These are phyloP conservation scores for Takifugu rubripes DNA, from an alignment of 2,797 vertebrate species.

Conservation along the genomic window DNA sequence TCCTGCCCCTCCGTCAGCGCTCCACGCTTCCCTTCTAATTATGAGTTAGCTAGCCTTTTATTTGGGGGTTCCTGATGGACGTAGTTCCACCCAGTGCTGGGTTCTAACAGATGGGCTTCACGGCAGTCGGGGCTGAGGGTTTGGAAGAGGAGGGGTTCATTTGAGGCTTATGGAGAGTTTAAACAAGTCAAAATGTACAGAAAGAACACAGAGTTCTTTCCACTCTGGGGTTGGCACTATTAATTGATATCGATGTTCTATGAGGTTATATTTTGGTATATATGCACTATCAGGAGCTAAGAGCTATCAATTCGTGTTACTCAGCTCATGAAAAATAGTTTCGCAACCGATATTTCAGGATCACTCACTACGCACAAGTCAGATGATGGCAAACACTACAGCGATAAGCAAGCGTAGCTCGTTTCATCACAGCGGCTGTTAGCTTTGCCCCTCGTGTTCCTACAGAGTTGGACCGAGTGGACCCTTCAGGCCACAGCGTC, in stretches of 20 bases:
- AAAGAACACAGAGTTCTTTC: constrained; percentile 13
- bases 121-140: constrained; percentile 39
- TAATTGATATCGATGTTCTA: not conserved
- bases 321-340: no score
- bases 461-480: no score
- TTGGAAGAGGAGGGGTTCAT: constrained; percentile 25
- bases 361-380: no score
- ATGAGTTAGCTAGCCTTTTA: constrained; percentile 64
- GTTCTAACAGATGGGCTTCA: constrained; percentile 57
- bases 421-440: no score
- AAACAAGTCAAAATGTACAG: constrained; percentile 4
- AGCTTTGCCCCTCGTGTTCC: no score
- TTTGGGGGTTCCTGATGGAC: constrained; percentile 59
- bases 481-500: no score
- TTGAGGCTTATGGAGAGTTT: constrained; percentile 7
- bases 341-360: no score
- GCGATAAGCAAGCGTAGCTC: no score
- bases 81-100: constrained; percentile 70
- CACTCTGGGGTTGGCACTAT: not conserved
- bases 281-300: no score
- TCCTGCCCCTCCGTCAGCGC: constrained; percentile 46
- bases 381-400: no score
- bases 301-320: no score
- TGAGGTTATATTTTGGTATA: no score
- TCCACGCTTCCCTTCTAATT: constrained; percentile 72